Evolutionary conservation across 2,113 vertebrate species (phyloP).

Genomic region (Poeciliopsis retropinna): DNA sequence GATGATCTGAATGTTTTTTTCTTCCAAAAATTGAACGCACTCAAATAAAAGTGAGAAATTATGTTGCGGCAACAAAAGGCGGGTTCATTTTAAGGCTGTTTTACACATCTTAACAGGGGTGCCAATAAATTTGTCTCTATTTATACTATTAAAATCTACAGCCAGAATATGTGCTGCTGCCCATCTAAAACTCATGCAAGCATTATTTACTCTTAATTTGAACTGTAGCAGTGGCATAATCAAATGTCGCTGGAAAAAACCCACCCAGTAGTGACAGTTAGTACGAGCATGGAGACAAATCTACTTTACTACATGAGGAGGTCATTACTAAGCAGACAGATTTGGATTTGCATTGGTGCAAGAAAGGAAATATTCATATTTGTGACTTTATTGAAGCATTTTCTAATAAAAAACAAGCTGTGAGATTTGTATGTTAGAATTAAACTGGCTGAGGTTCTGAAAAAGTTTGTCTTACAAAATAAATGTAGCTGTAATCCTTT

Average conservation of each 20-base stretch:
- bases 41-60: neutral
- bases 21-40: neutral
- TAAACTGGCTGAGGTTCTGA: neutral
- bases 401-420: too few species aligned
- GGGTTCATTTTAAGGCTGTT: neutral
- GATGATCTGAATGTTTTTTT: neutral
- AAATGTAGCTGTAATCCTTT: neutral
- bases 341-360: neutral
- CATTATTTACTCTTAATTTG: constrained; percentile 7
- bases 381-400: too few species aligned
- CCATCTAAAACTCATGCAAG: constrained; percentile 15
- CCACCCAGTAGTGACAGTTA: constrained; percentile 58
- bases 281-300: constrained; percentile 53
- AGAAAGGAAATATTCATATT: neutral
- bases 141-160: constrained; percentile 4
- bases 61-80: neutral
- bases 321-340: neutral
- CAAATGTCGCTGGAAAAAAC: constrained; percentile 2
- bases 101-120: neutral
- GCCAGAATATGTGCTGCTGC: neutral
- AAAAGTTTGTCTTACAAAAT: neutral
- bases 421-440: neutral
- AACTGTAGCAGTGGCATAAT: constrained; percentile 7
- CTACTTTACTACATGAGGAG: constrained; percentile 27
- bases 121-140: neutral